Evolutionary conservation across 1,140 invertebrate genomes (phyloP).

Genomic region (Anoplophora glabripennis): DNA sequence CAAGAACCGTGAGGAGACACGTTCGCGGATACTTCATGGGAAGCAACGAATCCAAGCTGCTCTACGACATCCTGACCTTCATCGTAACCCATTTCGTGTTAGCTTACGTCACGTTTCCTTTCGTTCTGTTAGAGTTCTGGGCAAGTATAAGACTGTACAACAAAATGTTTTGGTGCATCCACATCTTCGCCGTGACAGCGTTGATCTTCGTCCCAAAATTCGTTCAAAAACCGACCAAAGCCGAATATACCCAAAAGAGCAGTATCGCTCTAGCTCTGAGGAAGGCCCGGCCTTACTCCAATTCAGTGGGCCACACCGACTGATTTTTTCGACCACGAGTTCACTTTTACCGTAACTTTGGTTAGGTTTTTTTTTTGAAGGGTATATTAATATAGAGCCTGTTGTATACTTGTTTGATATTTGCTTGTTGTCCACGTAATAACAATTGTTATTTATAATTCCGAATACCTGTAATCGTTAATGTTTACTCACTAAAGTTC

Average conservation of each 20-base stretch:
- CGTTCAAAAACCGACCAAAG: slow-evolving; percentile 29
- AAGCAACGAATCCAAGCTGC: slow-evolving; percentile 58
- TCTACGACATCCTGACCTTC: slow-evolving; percentile 79
- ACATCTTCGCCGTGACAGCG: slow-evolving; percentile 48
- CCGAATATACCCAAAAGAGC: slow-evolving; percentile 13
- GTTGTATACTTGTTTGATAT: not conserved
- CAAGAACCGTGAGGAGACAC: slow-evolving; percentile 64
- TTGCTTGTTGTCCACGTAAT: no score
- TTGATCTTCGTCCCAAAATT: slow-evolving; percentile 46
- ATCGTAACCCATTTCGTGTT: slow-evolving; percentile 76
- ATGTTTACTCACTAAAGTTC: no score
- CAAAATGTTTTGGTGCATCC: slow-evolving; percentile 53
- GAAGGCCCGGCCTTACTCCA: slow-evolving; percentile 27
- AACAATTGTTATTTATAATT: no score
- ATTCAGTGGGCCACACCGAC: slow-evolving; percentile 25
- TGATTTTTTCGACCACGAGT: slow-evolving; percentile 17
- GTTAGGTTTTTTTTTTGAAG: not conserved
- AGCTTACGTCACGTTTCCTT: slow-evolving; percentile 84
- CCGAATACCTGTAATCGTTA: no score
- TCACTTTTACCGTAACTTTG: not conserved
- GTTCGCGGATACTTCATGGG: slow-evolving; percentile 74
- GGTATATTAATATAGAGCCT: no score
- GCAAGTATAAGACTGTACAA: slow-evolving; percentile 45
- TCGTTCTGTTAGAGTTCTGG: slow-evolving; percentile 80
- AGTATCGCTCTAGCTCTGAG: slow-evolving; percentile 27